A percentile compares a stretch with the other conserved stretches of the same genome.
These are phyloP conservation scores for Platycheirus albimanus DNA, from an alignment of 2,888 invertebrate species.

Conservation along the genomic window DNA sequence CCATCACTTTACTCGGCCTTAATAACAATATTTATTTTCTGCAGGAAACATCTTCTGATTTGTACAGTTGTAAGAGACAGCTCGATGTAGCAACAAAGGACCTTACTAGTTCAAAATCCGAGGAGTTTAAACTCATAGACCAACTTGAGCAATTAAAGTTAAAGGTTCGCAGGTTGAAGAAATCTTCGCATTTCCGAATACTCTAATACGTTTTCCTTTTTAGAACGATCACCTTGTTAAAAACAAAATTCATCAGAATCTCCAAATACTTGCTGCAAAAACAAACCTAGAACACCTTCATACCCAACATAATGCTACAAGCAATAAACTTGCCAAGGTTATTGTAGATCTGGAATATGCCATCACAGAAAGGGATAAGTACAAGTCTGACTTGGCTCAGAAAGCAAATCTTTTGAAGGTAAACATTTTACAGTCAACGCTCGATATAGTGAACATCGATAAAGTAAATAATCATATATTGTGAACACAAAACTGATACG, in stretches of 20 bases:
- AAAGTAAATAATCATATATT: no score
- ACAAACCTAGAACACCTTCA: slow-evolving; percentile 80
- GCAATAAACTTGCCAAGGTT: slow-evolving; percentile 80
- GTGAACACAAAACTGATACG: no score
- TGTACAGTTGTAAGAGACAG: slow-evolving; percentile 80
- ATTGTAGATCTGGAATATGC: slow-evolving; percentile 81
- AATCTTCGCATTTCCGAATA: no score
- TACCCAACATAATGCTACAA: slow-evolving; percentile 79
- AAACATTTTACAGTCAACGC: background rate
- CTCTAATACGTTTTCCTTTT: background rate
- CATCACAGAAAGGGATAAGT: slow-evolving; percentile 79
- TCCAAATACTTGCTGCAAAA: slow-evolving; percentile 81
- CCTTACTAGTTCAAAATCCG: slow-evolving; percentile 77
- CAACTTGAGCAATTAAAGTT: slow-evolving; percentile 78
- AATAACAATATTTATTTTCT: no score
- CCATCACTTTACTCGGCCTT: no score
- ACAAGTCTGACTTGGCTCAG: slow-evolving; percentile 79
- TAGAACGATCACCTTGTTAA: slow-evolving; percentile 79
- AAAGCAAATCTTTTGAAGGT: slow-evolving; percentile 80
- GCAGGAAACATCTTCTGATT: slow-evolving; percentile 82
- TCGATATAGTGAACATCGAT: no score
- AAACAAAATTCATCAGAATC: slow-evolving; percentile 81
- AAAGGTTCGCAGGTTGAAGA: slow-evolving; percentile 42
- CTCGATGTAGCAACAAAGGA: slow-evolving; percentile 79
- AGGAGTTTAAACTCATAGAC: slow-evolving; percentile 78